Conservation (phyloP, 1,140 invertebrate species). For the Temnothorax nylanderi region DNA sequence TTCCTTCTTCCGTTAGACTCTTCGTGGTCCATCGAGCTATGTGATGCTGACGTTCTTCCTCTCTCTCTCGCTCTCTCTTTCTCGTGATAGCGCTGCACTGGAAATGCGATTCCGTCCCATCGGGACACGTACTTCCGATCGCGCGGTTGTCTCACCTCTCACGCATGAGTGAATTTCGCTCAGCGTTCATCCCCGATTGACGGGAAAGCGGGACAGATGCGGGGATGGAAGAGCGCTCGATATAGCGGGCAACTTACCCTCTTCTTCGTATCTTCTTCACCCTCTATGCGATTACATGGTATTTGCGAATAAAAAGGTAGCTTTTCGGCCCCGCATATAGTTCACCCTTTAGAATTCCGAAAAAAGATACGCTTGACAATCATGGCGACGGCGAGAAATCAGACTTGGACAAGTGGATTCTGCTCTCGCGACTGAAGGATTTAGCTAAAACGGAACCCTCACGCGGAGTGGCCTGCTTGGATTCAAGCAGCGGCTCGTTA, state of each 20-base stretch:
- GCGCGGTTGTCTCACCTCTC: slow-evolving; percentile 54
- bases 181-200: not conserved
- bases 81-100: not conserved
- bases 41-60: slow-evolving; percentile 27
- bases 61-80: not conserved
- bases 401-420: slow-evolving; percentile 5
- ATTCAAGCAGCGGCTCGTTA: slow-evolving; percentile 47
- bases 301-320: not conserved
- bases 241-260: not conserved
- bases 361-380: slow-evolving; percentile 28
- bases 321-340: not conserved
- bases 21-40: slow-evolving; percentile 59
- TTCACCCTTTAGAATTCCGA: not conserved
- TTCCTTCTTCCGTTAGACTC: slow-evolving; percentile 44
- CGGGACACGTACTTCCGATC: slow-evolving; percentile 57
- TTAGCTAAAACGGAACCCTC: slow-evolving; percentile 8
- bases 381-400: not conserved
- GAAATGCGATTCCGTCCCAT: slow-evolving; percentile 64
- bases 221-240: slow-evolving; percentile 17
- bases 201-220: not conserved
- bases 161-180: slow-evolving; percentile 61
- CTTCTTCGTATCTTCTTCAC: not conserved
- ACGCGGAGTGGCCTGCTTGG: slow-evolving; percentile 23
- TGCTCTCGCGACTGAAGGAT: slow-evolving; percentile 4
- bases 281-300: slow-evolving; percentile 22